Evolutionary conservation across 2,797 vertebrate genomes (phyloP), one percentile per base, ranked within the genome.

Genomic region (Anomalospiza imberbis): DNA sequence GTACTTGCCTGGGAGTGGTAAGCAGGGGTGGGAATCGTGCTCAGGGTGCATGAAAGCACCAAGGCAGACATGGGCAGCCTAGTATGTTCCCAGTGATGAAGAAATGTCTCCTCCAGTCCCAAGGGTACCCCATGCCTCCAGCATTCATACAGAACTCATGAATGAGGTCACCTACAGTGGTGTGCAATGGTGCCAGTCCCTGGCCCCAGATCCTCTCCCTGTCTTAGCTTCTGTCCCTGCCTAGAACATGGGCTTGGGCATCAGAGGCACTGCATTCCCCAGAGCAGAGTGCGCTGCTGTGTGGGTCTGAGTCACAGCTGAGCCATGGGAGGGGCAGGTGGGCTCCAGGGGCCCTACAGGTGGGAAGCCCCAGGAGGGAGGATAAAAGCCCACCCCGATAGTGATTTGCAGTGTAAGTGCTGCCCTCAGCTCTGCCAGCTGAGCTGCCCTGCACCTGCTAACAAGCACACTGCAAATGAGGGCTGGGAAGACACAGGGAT

Each of bases 261-360:
- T 28, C 0, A 0, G 28, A 61, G 29, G 55, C 20, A 8, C 48
- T 14, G 38, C 5, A 3, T 47, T 73, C 24, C 44, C 15, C 29
- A 17, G 36, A 3, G 2, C 58, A 79, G 54, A 42, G 11, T 2
- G 2, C 1, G 1, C 31, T 3, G 3, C 40, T 1, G 0, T 3
- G 29, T 0, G 1, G 44, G 14, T 62, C 38, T 13, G 4, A 60
- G 36, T 36, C 1, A 1, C 3, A 10, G 51, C 45, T 8, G 4
- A 76, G 45, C 29, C 40, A 26, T 5, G 32, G 55, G 6, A 60
- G n/a, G 18, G 42, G 54, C 29, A 40, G 61, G n/a, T 60, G 6
- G 0, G 12, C 60, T 65, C 53, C 55, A 57, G 40, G 13, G 31
- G 5, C 18, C 25, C 36, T n/a, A 51, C 24, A 54, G 55, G 32